Conservation (phyloP, 2,113 vertebrate species). For the Struthidea cinerea region DNA sequence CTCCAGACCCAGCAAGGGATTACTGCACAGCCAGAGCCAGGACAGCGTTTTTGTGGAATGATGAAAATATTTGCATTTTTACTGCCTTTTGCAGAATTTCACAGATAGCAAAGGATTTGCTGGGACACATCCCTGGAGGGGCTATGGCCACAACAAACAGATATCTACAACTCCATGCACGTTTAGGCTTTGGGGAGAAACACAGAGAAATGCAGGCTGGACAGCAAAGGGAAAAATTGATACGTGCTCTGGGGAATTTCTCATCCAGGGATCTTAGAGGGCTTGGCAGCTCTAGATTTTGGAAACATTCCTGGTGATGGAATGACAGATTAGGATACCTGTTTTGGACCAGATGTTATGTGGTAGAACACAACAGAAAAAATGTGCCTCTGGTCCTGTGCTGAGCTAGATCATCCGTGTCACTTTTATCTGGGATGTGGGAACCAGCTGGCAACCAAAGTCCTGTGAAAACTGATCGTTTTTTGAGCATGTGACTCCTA, state of each 20-base stretch:
- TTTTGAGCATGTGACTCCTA: background rate
- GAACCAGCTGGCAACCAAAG: background rate
- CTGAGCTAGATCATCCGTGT: background rate
- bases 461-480: background rate
- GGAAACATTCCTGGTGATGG: background rate
- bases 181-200: background rate
- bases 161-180: background rate
- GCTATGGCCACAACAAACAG: background rate
- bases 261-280: background rate
- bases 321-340: background rate
- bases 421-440: background rate
- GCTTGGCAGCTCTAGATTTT: background rate
- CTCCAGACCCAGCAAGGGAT: background rate
- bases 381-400: background rate
- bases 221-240: background rate
- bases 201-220: background rate
- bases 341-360: background rate
- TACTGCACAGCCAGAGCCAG: background rate
- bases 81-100: background rate
- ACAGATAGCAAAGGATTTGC: slow-evolving; percentile 14
- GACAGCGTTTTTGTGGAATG: background rate
- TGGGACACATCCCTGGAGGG: background rate
- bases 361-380: background rate
- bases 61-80: slow-evolving; percentile 3
- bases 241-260: background rate